Conservation (phyloP, 1,140 invertebrate species). For the Eulimnadia texana region DNA sequence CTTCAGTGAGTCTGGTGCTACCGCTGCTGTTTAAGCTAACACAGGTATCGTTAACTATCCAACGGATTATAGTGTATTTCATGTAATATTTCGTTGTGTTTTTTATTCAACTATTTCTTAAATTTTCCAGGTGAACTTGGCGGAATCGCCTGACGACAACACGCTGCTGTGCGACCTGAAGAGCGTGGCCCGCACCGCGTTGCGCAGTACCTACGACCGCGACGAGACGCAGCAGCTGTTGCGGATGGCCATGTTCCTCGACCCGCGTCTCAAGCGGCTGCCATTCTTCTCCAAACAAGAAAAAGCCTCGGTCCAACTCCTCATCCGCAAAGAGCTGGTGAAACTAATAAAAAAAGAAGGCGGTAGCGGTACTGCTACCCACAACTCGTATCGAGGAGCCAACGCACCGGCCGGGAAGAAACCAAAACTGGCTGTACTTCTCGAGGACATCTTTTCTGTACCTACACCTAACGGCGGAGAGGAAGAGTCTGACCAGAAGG, state of each 20-base stretch:
- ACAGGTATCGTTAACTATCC: not conserved
- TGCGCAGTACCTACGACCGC: constrained; percentile 12
- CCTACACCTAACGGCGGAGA: not conserved
- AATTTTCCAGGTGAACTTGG: constrained; percentile 10
- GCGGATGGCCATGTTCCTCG: constrained; percentile 16
- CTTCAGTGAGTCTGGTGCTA: constrained; percentile 13
- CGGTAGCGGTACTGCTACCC: not conserved
- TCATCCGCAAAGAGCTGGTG: constrained; percentile 13
- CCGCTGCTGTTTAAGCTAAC: constrained; percentile 16
- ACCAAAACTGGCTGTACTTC: constrained; percentile 10
- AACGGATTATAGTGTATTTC: too few species aligned
- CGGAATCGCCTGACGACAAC: constrained; percentile 9
- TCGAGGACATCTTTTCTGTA: constrained; percentile 12
- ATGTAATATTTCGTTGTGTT: too few species aligned
- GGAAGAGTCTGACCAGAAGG: not conserved
- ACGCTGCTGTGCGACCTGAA: constrained; percentile 10
- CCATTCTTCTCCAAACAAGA: constrained; percentile 15
- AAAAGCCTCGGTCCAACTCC: constrained; percentile 9
- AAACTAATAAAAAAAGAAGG: constrained; percentile 15
- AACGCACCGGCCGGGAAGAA: constrained; percentile 3
- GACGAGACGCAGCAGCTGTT: constrained; percentile 12
- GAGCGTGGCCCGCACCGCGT: constrained; percentile 4
- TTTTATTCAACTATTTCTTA: too few species aligned
- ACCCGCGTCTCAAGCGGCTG: constrained; percentile 15
- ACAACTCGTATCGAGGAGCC: not conserved